Evolutionary conservation across 2,113 vertebrate genomes (phyloP).

Genomic region (Prunella himalayana): DNA sequence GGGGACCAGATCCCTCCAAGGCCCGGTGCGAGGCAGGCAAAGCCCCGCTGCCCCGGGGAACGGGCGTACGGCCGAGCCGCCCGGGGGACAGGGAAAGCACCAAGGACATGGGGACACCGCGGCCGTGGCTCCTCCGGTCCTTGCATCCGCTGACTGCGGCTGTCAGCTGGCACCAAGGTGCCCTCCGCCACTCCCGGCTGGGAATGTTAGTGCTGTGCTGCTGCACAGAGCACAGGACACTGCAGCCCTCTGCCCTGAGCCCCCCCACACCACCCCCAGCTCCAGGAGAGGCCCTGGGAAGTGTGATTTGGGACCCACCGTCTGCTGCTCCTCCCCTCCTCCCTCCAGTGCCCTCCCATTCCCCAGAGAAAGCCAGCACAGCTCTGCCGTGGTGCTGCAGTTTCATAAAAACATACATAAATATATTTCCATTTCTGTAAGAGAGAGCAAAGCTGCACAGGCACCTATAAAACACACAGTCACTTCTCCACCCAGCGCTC

Average conservation of each 20-base stretch:
- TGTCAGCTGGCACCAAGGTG: neutral
- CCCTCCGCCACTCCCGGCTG: neutral
- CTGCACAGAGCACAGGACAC: neutral
- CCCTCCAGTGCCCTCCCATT: neutral
- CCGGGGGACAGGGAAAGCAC: neutral
- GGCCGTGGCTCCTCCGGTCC: neutral
- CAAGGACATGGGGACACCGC: neutral
- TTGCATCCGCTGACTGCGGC: neutral
- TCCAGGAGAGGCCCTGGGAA: neutral
- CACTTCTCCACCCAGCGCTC: constrained; percentile 39
- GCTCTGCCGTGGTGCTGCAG: constrained; percentile 40
- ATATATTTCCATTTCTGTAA: constrained; percentile 75
- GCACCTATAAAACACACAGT: constrained; percentile 66
- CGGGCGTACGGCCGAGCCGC: accelerated
- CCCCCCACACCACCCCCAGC: neutral
- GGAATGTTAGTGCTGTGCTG: neutral
- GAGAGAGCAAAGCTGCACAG: constrained; percentile 59
- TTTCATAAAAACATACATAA: constrained; percentile 79
- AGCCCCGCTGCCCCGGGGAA: neutral
- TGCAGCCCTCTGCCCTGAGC: neutral
- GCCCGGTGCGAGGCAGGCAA: neutral
- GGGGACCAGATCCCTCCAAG: neutral
- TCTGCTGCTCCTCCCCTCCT: neutral
- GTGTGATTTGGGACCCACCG: neutral
- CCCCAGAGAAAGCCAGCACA: constrained; percentile 4